Conservation (phyloP, 2,888 invertebrate species). For the Exephanes ischioxanthus region DNA sequence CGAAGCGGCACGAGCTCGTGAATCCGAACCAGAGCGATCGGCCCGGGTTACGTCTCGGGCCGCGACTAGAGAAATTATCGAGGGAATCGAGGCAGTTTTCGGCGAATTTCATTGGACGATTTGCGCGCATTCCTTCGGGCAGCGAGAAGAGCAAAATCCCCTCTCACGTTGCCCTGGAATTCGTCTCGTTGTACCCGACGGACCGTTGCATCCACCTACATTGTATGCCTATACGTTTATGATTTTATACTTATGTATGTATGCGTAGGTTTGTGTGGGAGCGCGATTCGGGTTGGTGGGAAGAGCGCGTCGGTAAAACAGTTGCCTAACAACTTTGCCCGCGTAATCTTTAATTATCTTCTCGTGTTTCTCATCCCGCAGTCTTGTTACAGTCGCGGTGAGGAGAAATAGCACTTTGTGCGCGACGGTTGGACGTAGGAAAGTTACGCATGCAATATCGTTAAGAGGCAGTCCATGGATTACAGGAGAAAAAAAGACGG, state of each 20-base stretch:
- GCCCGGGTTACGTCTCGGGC: background rate
- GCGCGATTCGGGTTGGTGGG: background rate
- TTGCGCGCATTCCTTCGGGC: background rate
- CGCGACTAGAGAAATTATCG: background rate
- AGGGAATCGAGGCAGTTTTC: slow-evolving; percentile 7
- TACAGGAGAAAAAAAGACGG: too few relatives aligned
- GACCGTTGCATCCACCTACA: slow-evolving; percentile 11
- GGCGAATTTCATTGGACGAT: slow-evolving; percentile 4
- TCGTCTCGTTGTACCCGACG: background rate
- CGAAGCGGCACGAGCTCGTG: slow-evolving; percentile 10
- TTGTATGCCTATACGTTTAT: background rate
- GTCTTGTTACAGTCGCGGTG: background rate
- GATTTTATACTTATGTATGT: background rate
- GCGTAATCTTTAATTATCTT: slow-evolving; percentile 25
- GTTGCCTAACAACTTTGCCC: slow-evolving; percentile 12
- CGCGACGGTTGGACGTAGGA: background rate
- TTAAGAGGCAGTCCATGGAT: too few relatives aligned
- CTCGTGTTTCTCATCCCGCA: background rate
- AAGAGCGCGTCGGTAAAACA: background rate
- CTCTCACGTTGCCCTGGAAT: slow-evolving; percentile 5
- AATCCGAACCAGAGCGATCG: slow-evolving; percentile 5
- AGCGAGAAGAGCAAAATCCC: background rate
- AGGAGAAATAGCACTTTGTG: background rate
- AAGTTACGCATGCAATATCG: background rate
- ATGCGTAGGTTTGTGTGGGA: background rate